Base-by-base conservation (phyloP, 2,888 invertebrate species). In the Panopea generosa region DNA sequence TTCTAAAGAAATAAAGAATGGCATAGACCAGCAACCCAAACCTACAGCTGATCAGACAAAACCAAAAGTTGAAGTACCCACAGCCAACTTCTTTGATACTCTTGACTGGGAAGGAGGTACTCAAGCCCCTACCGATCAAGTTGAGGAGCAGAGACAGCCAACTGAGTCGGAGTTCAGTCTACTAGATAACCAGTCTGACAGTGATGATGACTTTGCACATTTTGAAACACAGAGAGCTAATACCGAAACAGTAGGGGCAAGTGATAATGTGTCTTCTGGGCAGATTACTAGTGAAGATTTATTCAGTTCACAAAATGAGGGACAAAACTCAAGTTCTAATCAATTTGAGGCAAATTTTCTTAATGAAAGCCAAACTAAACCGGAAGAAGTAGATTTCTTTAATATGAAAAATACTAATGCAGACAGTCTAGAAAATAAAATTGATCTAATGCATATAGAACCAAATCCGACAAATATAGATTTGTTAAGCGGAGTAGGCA, bases 171-270 rank as follows among this genome's bases (percentile, higher is more conserved):
- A 82, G 26, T 56, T 76, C 38, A 78, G 82, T 29, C 72, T 88
- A 22, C 76, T 88, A 20, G 82, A 83, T 6, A 82, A 85, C 56
- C 69, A 75, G 6, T 86, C 86, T 72, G 86, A 87, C 47, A 86
- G 85, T 59, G 90, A 90, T 16, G 78, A 78, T 40, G 90, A 86
- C 52, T 90, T 91, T 82, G 82, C 83, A 26, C 68, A 77, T 22
- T 74, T 90, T 33, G 82, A 85, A 24, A 67, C 59, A 33, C 74
- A 80, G 47, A 72, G 87, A 18, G 16, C 45, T 16, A n/a, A 4
- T 9, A n/a, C 6, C 3, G 20, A 45, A 9, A 16, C 9, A n/a
- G 16, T 4, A 45, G 45, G 20, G 16, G 9, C 6, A 45, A 45
- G 20, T 16, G 45, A 18, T 9, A 3, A 16, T 9, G 16, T 9